Conservation (phyloP, 2,113 vertebrate species). For the Centropus bengalensis region DNA sequence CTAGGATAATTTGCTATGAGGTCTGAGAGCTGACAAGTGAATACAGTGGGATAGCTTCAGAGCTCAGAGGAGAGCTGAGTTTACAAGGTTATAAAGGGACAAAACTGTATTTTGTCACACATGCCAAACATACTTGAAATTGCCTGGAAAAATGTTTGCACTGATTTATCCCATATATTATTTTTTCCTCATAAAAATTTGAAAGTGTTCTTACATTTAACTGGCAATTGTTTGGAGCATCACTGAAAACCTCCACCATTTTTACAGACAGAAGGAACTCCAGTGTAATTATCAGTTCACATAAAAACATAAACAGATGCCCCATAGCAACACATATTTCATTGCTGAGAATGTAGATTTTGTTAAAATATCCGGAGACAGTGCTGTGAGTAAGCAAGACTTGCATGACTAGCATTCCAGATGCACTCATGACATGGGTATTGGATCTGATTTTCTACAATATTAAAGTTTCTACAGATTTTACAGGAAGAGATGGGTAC, state of each 20-base stretch:
- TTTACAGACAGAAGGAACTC: slow-evolving; percentile 42
- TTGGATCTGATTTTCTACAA: background rate
- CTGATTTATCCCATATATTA: background rate
- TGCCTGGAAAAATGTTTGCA: background rate
- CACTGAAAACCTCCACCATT: background rate
- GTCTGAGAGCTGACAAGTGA: background rate
- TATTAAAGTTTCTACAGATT: background rate
- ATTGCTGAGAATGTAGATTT: slow-evolving; percentile 53
- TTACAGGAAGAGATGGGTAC: background rate
- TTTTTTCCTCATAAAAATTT: background rate
- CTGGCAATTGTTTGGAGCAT: background rate
- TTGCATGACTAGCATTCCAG: slow-evolving; percentile 47
- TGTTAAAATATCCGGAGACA: slow-evolving; percentile 34
- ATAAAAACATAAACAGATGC: slow-evolving; percentile 63
- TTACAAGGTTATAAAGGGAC: background rate
- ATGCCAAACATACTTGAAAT: background rate
- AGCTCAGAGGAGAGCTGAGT: background rate
- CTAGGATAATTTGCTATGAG: background rate
- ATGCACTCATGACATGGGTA: background rate
- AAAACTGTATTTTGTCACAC: background rate
- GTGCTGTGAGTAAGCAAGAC: slow-evolving; percentile 21
- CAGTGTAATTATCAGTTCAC: slow-evolving; percentile 43
- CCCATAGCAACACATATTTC: slow-evolving; percentile 64
- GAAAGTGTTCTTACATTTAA: background rate
- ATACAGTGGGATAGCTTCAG: background rate